Conservation (phyloP, 2,797 vertebrate genomes). For the Diplodus puntazzo region DNA sequence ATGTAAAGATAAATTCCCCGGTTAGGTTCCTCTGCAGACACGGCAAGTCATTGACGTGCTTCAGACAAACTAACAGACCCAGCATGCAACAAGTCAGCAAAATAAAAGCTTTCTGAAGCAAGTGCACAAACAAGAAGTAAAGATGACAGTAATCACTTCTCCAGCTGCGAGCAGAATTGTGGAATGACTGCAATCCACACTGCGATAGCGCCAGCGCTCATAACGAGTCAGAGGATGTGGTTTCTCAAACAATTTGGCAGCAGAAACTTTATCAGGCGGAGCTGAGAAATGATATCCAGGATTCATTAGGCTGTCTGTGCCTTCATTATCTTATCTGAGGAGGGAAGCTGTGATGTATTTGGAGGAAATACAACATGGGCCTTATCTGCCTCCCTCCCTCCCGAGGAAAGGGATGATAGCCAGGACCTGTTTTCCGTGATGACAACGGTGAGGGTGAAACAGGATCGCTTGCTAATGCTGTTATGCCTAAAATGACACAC, state of each 20-base stretch:
- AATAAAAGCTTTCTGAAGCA: conserved; percentile 21
- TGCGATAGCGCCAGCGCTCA: conserved; percentile 15
- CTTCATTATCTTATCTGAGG: conserved; percentile 77
- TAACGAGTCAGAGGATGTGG: conserved; percentile 50
- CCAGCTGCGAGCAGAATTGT: conserved; percentile 42
- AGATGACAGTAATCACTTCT: conserved; percentile 28
- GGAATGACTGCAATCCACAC: conserved; percentile 22
- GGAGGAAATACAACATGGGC: conserved; percentile 49
- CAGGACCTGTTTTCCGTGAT: conserved; percentile 55
- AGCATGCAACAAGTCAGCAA: conserved; percentile 27
- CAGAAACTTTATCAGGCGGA: conserved; percentile 58
- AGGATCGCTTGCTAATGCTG: conserved; percentile 56
- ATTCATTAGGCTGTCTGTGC: conserved; percentile 73
- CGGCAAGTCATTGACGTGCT: background rate
- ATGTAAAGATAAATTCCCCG: too few relatives aligned
- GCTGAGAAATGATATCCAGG: conserved; percentile 65
- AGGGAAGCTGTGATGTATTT: conserved; percentile 63
- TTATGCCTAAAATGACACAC: conserved; percentile 56
- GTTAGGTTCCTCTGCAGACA: background rate
- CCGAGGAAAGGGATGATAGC: conserved; percentile 46
- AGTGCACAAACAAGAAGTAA: conserved; percentile 20
- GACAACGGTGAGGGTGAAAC: conserved; percentile 55
- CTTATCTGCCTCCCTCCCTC: conserved; percentile 61
- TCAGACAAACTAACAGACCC: conserved; percentile 2
- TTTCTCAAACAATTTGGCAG: conserved; percentile 61